Conservation (phyloP, 2,113 vertebrate genomes). For the Petaurus breviceps region DNA sequence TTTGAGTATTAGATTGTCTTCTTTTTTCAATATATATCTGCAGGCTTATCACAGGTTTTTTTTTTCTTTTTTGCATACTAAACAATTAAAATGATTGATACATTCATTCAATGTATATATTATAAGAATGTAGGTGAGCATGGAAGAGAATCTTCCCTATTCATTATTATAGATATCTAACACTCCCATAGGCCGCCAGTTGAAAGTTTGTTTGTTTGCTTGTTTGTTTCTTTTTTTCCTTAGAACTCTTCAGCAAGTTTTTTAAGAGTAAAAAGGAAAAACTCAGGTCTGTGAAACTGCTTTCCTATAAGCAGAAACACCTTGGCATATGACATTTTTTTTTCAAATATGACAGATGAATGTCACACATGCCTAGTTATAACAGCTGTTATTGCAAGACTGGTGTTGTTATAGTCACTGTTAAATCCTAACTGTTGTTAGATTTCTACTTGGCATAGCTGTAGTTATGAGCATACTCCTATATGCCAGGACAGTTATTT, state of each 20-base stretch:
- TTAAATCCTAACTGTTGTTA: conserved; percentile 54
- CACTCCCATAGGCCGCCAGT: neutral
- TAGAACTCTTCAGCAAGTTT: neutral
- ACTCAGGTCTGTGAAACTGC: neutral
- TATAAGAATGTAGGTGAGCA: neutral
- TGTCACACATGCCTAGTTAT: conserved; percentile 37
- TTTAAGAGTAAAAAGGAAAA: conserved; percentile 15
- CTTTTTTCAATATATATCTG: neutral
- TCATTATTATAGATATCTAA: neutral
- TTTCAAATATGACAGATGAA: conserved; percentile 47
- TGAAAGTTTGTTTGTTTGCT: neutral
- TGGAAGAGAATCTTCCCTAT: neutral
- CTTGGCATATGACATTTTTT: neutral
- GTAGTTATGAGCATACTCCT: conserved; percentile 59
- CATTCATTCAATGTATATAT: neutral
- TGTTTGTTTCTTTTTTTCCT: neutral
- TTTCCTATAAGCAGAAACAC: conserved; percentile 5
- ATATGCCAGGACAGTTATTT: conserved; percentile 80
- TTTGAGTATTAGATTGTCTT: neutral
- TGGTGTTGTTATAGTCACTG: conserved; percentile 20
- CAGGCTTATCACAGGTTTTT: neutral
- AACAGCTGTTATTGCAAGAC: conserved; percentile 30
- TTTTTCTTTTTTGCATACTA: neutral
- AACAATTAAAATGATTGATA: neutral
- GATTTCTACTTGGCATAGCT: conserved; percentile 63